Percentiles rank a stretch among this genome's conserved stretches.
Evolutionary conservation across 2,888 invertebrate species (phyloP).

Genomic region (Chloromyia formosa): DNA sequence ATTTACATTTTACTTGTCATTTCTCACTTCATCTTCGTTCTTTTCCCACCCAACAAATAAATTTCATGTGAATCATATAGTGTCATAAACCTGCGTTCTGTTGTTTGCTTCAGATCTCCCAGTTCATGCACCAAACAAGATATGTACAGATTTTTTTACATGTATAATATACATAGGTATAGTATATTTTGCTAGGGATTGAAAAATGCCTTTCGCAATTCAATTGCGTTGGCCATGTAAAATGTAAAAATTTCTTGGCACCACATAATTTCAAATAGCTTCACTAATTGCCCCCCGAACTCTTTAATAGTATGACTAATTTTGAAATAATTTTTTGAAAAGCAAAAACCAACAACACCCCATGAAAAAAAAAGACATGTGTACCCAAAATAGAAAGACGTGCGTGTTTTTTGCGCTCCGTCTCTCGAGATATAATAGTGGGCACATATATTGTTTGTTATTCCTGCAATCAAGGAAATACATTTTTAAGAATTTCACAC

Average conservation of each 20-base stretch:
- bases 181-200: background rate
- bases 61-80: background rate
- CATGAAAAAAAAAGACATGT: background rate
- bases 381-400: slow-evolving; percentile 16
- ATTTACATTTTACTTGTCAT: background rate
- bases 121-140: background rate
- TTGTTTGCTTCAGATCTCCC: background rate
- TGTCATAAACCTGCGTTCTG: too few relatives aligned
- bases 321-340: slow-evolving; percentile 6
- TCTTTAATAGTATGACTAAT: slow-evolving; percentile 38
- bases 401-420: slow-evolving; percentile 7
- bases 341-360: background rate
- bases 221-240: background rate
- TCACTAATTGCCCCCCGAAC: slow-evolving; percentile 18
- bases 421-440: background rate
- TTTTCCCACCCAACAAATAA: background rate
- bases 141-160: background rate
- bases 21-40: background rate
- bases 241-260: slow-evolving; percentile 23
- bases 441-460: background rate
- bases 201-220: background rate
- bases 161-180: background rate
- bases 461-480: background rate
- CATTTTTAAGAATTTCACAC: slow-evolving; percentile 19
- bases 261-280: slow-evolving; percentile 9